Evolutionary conservation across 2,113 vertebrate genomes (phyloP).

Genomic region (Dinomys branickii): DNA sequence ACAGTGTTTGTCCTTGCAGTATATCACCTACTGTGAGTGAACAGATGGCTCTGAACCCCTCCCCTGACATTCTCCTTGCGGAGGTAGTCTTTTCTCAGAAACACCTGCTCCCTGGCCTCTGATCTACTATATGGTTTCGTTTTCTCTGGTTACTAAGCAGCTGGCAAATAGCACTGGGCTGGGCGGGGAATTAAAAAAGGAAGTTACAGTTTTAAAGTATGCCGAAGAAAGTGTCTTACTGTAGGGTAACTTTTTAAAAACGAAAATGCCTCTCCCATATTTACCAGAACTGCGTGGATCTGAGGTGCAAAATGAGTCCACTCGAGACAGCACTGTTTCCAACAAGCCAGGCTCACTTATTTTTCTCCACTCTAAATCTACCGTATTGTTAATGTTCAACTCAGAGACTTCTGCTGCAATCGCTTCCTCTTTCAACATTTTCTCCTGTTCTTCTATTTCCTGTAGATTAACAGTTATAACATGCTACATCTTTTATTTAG

Average conservation of each 20-base stretch:
- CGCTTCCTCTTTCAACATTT: constrained; percentile 86
- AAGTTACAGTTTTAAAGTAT: not conserved
- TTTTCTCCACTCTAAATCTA: constrained; percentile 86
- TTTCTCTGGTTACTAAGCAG: constrained; percentile 25
- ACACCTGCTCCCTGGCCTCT: constrained; percentile 48
- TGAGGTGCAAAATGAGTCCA: constrained; percentile 85
- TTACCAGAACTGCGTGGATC: constrained; percentile 87
- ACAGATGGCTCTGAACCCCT: not conserved
- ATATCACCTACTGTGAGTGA: constrained; percentile 49
- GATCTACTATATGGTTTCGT: not conserved
- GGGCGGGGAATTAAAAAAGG: not conserved
- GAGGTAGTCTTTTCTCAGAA: not conserved
- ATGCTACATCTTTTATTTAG: constrained; percentile 52
- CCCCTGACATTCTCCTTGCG: not conserved
- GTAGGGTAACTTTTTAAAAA: not conserved
- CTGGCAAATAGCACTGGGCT: constrained; percentile 37
- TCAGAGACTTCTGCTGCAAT: constrained; percentile 75
- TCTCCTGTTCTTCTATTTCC: constrained; percentile 93
- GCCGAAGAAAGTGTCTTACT: not conserved
- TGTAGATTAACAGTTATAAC: constrained; percentile 77
- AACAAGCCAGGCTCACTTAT: constrained; percentile 83
- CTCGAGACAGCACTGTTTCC: constrained; percentile 85
- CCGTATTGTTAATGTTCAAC: constrained; percentile 75
- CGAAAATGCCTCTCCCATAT: not conserved
- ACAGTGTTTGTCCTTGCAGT: constrained; percentile 1